Base-by-base conservation (phyloP, 2,113 vertebrate genomes). In the Progne subis region DNA sequence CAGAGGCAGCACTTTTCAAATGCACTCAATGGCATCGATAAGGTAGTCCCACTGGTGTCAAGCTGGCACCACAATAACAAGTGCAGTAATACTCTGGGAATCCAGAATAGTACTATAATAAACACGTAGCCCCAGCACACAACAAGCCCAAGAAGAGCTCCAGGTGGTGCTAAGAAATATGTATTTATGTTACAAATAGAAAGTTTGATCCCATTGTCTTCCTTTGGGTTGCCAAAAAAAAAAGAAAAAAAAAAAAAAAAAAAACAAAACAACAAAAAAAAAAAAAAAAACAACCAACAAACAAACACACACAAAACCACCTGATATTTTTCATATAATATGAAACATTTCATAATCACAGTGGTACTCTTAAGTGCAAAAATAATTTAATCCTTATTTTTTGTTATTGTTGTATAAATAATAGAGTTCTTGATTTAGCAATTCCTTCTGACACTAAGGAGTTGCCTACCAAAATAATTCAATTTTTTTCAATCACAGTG, bases 31-130 rank as follows among this genome's bases (percentile, higher is more conserved):
- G 46, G 50, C 43, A 78, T 85, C 76, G 79, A 75, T 74, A 61
- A 79, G 76, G 60, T 31, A 57, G 46, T 94, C 95, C 90, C 95
- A 57, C 20, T 78, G 85, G 76, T 78, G 37, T 94, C 86, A 94
- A 92, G 32, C 49, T 92, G 79, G 82, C 72, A 90, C 43, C 60
- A 68, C 41, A 78, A 47, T 74, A 93, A 90, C 82, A 76, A 72
- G 37, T 84, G 44, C 52, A 88, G 46, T n/a, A 78, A 68, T 75
- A 84, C 68, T 90, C 60, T 79, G 88, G 90, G 92, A 94, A 94
- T 92, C 67, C 47, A 77, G 60, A 78, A 69, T 14, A 92, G 64
- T 41, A 53, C 71, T 77, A 39, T 60, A 93, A 88, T 47, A 90
- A 92, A 88, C 67, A 78, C 10, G 5, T 37, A 86, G 57, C 43